Percentiles rank a stretch among this genome's conserved stretches.
These are phyloP conservation scores for Orius insidiosus DNA, from an alignment of 1,140 invertebrate species.

Conservation along the genomic window DNA sequence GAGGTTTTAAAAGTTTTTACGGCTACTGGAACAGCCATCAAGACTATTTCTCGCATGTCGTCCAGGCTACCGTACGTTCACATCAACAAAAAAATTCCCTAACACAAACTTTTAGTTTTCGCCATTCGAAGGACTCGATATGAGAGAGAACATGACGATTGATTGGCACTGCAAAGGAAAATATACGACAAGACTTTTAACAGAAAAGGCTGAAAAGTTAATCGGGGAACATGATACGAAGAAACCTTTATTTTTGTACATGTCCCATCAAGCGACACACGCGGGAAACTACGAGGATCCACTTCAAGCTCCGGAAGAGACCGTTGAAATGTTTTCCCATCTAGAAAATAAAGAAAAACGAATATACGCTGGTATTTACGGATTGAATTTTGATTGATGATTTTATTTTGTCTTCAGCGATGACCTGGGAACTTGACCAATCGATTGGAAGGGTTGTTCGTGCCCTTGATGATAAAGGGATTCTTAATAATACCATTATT, in stretches of 20 bases:
- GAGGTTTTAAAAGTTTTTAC: constrained; percentile 73
- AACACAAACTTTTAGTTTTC: constrained; percentile 7
- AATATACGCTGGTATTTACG: constrained; percentile 33
- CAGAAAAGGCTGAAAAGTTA: constrained; percentile 32
- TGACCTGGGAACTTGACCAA: constrained; percentile 51
- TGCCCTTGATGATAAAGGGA: constrained; percentile 34
- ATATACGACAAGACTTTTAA: constrained; percentile 40
- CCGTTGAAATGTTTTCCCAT: constrained; percentile 33
- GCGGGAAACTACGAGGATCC: constrained; percentile 23
- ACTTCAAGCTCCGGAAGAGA: constrained; percentile 37
- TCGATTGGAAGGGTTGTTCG: constrained; percentile 46
- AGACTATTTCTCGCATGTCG: constrained; percentile 64
- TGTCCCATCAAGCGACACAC: constrained; percentile 41
- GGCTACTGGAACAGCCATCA: constrained; percentile 66
- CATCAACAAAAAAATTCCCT: background rate
- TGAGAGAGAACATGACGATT: constrained; percentile 24
- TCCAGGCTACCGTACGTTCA: constrained; percentile 34
- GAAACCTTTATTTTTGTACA: constrained; percentile 37
- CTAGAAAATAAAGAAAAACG: constrained; percentile 35
- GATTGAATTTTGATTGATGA: constrained; percentile 18
- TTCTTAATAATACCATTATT: constrained; percentile 39
- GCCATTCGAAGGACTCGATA: constrained; percentile 23
- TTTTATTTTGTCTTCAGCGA: constrained; percentile 29
- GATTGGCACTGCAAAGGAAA: constrained; percentile 29
- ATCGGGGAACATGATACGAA: constrained; percentile 31